Evolutionary conservation across 2,888 invertebrate genomes (phyloP), one percentile per base, ranked within the genome.

Genomic region (Cataglyphis albicans): DNA sequence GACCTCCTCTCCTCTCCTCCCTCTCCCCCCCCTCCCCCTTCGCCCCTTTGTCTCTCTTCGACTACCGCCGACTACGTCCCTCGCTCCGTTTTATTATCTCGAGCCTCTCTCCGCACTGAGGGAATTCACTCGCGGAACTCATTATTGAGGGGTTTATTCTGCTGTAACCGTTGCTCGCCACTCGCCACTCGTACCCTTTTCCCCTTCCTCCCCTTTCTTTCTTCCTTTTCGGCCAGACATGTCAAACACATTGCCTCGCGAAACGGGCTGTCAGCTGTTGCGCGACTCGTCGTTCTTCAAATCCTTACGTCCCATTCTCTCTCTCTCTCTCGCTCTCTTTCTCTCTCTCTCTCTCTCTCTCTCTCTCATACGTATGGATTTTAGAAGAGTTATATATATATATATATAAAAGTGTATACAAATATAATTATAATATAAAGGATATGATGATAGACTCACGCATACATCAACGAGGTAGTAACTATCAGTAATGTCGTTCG

Each of bases 141-240:
- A 94, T 94, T 94, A 93, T 94, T 93, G 93, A 93, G 92, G 93
- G 92, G 94, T 94, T 94, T 94, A 94, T 94, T 94, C 93, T 93
- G 91, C 92, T 92, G 92, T 93, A 93, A 93, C 93, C 92, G 90
- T 89, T 90, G 90, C 90, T 90, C 81, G 82, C 86, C 82, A 85
- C 76, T 82, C 86, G 84, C 87, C 84, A 25, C 25, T 25, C 85
- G 85, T 83, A 74, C 52, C 10, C 67, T 55, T 81, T 82, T 74
- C 82, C 59, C 72, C 5, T 32, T 65, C 73, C 64, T 80, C 75
- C 73, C 32, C 81, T 74, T 32, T 48, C 15, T 29, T 63, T 32
- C 73, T 44, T 21, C 57, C 25, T 75, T 76, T 64, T 57, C 25
- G 63, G 4, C 52, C 59, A 44, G 29, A 35, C 18, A 67, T 10